Percentiles rank a stretch among this genome's conserved stretches.
These are phyloP conservation scores for Lepus timidus DNA, from an alignment of 2,113 vertebrate species.

Conservation along the genomic window DNA sequence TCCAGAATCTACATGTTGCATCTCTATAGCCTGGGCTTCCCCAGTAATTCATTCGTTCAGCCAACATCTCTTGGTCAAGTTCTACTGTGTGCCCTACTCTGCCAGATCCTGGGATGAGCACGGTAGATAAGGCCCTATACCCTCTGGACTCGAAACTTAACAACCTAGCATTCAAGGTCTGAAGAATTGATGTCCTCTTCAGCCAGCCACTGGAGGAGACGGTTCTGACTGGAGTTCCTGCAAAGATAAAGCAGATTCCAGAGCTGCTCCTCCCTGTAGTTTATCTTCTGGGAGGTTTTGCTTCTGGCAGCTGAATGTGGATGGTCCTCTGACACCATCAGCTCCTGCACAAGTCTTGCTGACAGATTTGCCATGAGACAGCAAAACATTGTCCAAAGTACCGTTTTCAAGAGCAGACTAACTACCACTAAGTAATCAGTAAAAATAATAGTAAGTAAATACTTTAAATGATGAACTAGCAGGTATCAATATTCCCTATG, in stretches of 20 bases:
- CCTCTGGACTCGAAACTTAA: neutral
- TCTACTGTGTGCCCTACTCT: neutral
- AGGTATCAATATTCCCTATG: neutral
- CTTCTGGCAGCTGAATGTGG: neutral
- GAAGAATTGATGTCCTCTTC: conserved; percentile 14
- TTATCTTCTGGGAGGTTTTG: conserved; percentile 33
- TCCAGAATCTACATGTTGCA: neutral
- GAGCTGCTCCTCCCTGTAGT: neutral
- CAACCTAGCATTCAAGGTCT: neutral
- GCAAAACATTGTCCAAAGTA: neutral
- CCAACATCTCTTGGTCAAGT: neutral
- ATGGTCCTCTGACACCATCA: neutral
- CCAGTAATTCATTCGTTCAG: neutral
- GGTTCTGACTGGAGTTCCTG: neutral
- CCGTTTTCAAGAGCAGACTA: conserved; percentile 41
- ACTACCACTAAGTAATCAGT: neutral
- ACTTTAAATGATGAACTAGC: neutral
- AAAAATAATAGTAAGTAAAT: neutral
- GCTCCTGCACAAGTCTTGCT: neutral
- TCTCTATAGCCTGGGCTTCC: neutral
- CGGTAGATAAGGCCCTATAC: neutral
- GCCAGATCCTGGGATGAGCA: neutral
- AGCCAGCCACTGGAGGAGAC: neutral
- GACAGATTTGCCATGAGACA: conserved; percentile 19
- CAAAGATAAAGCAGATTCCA: conserved; percentile 27